Evolutionary conservation across 2,113 vertebrate genomes (phyloP), one percentile per base, ranked within the genome.

Genomic region (Malurus alboscapulatus): DNA sequence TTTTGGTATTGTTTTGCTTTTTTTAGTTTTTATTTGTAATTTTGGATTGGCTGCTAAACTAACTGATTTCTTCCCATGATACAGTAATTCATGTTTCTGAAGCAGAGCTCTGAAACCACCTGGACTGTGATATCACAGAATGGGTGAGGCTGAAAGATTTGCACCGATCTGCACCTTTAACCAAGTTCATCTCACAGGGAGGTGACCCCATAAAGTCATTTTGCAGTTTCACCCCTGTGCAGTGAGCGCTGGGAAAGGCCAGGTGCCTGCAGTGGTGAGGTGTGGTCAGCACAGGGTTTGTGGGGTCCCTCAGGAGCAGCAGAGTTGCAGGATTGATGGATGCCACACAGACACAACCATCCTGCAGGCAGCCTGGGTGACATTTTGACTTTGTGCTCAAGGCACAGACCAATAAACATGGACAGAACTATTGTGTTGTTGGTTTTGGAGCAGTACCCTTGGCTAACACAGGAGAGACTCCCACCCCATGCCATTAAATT

Each of bases 401-500:
- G 66, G 44, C 29, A 57, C 20, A n/a, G 61, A 34, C 36, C 30
- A 9, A 12, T 61, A 19, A 75, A 26, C 10, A 27, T 50, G 36
- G n/a, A 8, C 48, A 75, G 40, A 67, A 26, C 45, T 26, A 1
- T 63, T n/a, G 14, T 4, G 22, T 4, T 88, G 16, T 36, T 81
- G 59, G 21, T 13, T 66, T 58, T 55, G 36, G 65, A 75, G 57
- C 69, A 74, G 57, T 25, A 72, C 30, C 53, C 22, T 47, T 34
- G 17, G 25, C 17, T 73, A 1, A 3, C 42, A 13, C 13, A 44
- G 30, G 26, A 42, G 58, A 44, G 12, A 26, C 20, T 80, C 6
- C 2, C 48, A 4, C 12, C 62, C 82, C 4, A 2, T 5, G 4
- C 5, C 32, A 27, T 1, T 5, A 1, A 13, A 12, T 50, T 77